Conservation (phyloP, 2,888 invertebrate species). For the Camponotus fellah region DNA sequence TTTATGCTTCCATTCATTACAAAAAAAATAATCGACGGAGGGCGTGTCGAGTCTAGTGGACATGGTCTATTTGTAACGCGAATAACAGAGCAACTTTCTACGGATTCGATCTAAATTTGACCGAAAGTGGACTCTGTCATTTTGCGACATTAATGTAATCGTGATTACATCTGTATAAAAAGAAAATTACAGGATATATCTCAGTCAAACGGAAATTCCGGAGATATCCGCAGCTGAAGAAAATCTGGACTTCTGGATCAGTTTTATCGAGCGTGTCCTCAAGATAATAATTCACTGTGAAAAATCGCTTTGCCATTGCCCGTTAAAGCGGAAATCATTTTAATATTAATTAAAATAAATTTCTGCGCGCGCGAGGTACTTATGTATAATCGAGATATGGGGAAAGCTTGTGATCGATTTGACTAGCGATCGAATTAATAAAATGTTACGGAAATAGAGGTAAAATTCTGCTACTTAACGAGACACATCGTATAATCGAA, state of each 20-base stretch:
- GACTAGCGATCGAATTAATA: neutral
- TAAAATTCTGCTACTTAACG: neutral
- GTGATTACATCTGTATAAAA: neutral
- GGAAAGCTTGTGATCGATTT: neutral
- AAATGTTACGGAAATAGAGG: neutral
- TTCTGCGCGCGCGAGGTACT: neutral
- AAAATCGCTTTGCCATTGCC: neutral
- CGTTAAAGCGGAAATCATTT: neutral
- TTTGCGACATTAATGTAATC: neutral
- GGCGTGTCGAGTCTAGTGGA: neutral
- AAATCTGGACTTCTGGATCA: neutral
- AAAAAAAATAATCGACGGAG: constrained; percentile 1
- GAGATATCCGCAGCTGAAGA: neutral
- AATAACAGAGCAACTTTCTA: constrained; percentile 42
- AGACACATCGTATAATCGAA: neutral
- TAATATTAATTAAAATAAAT: neutral
- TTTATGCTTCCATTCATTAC: neutral
- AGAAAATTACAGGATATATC: neutral
- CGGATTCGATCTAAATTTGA: constrained; percentile 30
- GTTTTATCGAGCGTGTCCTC: neutral
- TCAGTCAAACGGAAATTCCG: neutral
- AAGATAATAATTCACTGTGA: neutral
- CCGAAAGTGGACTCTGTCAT: constrained; percentile 21
- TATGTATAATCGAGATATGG: neutral
- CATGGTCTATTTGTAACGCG: constrained; percentile 25